Evolutionary conservation across 2,113 vertebrate genomes (phyloP), one percentile per base, ranked within the genome.

Genomic region (Chloebia gouldiae): DNA sequence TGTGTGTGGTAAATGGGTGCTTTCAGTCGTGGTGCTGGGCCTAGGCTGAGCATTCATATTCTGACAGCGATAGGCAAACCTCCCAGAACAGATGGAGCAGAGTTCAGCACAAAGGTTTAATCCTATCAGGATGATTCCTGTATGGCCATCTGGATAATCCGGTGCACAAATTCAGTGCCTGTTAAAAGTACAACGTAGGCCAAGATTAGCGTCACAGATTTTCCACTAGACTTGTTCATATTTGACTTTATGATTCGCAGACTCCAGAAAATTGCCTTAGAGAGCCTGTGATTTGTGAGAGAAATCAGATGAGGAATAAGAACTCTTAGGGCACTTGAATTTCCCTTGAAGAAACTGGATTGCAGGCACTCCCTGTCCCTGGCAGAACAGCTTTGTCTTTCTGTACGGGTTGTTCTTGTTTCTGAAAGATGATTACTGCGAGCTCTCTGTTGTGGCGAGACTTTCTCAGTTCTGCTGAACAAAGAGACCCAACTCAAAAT

Each of bases 71-170:
- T 82, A 98, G 96, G 91, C 96, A 97, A 97, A 97, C 96, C 97
- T 97, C 91, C 73, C 92, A 73, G 98, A 98, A 98, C 99, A 99
- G 98, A 99, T 99, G 98, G 99, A 98, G 97, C 96, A 45, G 98
- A 98, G 98, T 98, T 98, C 98, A 98, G 98, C 98, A 98, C 98
- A 98, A 98, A 99, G 98, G 98, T 98, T 99, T 99, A 99, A 99
- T 99, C 99, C 98, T 99, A 98, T 99, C 98, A 99, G 98, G 98
- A 98, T 98, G 98, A 99, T 99, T 98, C 98, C 98, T 98, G 98
- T 98, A 98, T 98, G 98, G 98, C 98, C 99, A 99, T 99, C 99
- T 99, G 99, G 98, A 98, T 99, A 99, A 99, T 98, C 98, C 98
- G 40, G 96, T 77, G 86, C 98, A 98, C 98, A 97, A 98, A 98